Evolutionary conservation across 2,888 invertebrate genomes (phyloP), one percentile per base, ranked within the genome.

Genomic region (Germaria angustata): DNA sequence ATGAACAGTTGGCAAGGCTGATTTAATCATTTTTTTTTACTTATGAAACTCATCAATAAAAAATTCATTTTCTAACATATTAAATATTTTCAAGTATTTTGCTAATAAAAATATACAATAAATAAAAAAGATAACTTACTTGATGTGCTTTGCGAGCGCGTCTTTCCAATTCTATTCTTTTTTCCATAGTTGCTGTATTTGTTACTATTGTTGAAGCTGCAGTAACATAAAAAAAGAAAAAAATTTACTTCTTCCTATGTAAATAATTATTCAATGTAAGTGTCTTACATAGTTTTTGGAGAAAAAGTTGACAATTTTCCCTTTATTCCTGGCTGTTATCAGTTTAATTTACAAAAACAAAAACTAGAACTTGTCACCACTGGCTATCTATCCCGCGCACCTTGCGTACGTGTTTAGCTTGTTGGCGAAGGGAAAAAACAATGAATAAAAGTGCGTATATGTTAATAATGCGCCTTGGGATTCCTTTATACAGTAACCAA

Each of bases 91-190:
- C 20, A 53, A 11, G 28, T 41, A 41, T 9, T 41, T 15, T 44
- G 13, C 8, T 49, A 32, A 28, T 20, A n/a, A 32, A n/a, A n/a
- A n/a, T n/a, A n/a, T n/a, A 20, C 20, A 41, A 28, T 24, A 36
- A 39, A 22, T 7, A 59, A 57, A 2, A 6, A 17, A 17, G 28
- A 51, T 24, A 0, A 85, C 94, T 95, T 94, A 98, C 98, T 94
- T 97, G 95, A 91, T 94, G 94, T 88, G 97, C 95, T 92, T 94
- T 95, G 92, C 95, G 95, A 92, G 98, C 98, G 91, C 98, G 94
- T 93, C 96, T 95, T 93, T 99, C 99, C 91, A 98, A 93, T 91
- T 96, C 96, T 93, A 99, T 95, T 92, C 98, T 95, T 92, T 98
- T 98, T 93, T 98, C 97, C 98, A 98, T 98, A 87, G 85, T 53